A percentile compares a stretch with the other conserved stretches of the same genome.
These are phyloP conservation scores for Ormyrus nitidulus DNA, from an alignment of 2,888 invertebrate species.

Conservation along the genomic window DNA sequence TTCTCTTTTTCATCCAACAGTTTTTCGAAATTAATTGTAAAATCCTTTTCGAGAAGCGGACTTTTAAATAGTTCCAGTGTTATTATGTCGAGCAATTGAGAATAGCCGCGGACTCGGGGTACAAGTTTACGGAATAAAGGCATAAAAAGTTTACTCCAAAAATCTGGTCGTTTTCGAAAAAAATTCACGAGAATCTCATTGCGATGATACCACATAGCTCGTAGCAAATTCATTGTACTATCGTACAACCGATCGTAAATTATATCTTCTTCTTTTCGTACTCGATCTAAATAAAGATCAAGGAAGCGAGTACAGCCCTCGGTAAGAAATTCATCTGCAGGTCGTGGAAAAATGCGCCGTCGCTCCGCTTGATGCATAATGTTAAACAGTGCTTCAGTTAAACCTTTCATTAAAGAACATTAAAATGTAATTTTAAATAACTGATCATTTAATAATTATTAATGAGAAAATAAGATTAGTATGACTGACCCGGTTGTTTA, in stretches of 20 bases:
- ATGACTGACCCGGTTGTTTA: slow-evolving; percentile 72
- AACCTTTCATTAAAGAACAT: slow-evolving; percentile 60
- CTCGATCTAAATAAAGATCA: slow-evolving; percentile 69
- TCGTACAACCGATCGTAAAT: slow-evolving; percentile 71
- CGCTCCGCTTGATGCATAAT: slow-evolving; percentile 73
- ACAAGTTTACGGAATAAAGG: slow-evolving; percentile 70
- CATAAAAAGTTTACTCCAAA: slow-evolving; percentile 72
- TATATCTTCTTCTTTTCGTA: slow-evolving; percentile 70
- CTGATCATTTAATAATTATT: no score
- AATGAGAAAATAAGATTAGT: neutral
- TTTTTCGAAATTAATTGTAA: slow-evolving; percentile 67
- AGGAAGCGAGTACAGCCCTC: slow-evolving; percentile 73
- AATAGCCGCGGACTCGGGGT: slow-evolving; percentile 68
- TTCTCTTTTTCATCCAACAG: slow-evolving; percentile 67
- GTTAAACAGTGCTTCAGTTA: slow-evolving; percentile 74
- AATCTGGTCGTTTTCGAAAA: slow-evolving; percentile 71
- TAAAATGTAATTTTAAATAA: no score
- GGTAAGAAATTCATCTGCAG: slow-evolving; percentile 72
- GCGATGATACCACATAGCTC: slow-evolving; percentile 74
- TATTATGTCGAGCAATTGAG: slow-evolving; percentile 71
- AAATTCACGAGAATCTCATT: slow-evolving; percentile 74
- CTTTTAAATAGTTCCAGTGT: slow-evolving; percentile 73
- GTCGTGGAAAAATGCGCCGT: slow-evolving; percentile 71
- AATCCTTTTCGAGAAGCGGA: slow-evolving; percentile 68
- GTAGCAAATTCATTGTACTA: slow-evolving; percentile 72